Base-by-base conservation (phyloP, 2,113 vertebrate species). In the Myotis yumanensis region DNA sequence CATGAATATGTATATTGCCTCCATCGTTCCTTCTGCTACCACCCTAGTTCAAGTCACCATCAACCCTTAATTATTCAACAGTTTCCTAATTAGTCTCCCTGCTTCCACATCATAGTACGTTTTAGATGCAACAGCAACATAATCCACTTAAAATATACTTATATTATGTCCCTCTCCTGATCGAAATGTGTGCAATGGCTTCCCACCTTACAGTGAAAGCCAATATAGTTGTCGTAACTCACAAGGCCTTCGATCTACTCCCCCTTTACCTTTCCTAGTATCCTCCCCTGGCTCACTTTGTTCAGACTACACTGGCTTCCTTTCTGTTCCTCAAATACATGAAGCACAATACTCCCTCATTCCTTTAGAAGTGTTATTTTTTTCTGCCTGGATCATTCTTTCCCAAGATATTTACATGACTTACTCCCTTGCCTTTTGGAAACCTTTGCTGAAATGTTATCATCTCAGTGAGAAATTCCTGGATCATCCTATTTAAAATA, bases 301-400 rank as follows among this genome's bases (percentile, higher is more conserved):
- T 51, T 94, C 59, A 54, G 48, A n/a, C 5, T 14, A 71, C 9
- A 62, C 11, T 69, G 43, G 4, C 54, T 62, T 71, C 69, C 43
- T 54, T 75, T 66, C 84, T 52, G 43, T 35, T 77, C 22, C 20
- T 51, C 88, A 88, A 46, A 88, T 2, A 7, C 18, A 88, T 28
- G 28, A 71, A 46, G n/a, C 28, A 90, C 4, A 72, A 40, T 35
- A 80, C 30, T 85, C 25, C 15, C 7, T 72, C 16, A 72, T 32
- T 87, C 25, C 64, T 75, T 57, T 66, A 76, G 14, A 77, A 25
- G 20, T 91, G 20, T 46, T 89, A 20, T 71, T 86, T 79, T 79
- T 96, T 93, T 81, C 88, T 85, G 46, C 80, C 23, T 54, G 43
- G 8, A 89, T 54, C 40, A 80, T 89, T 91, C 57, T 84, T 89